phyloP scores from a whole-genome alignment of 2,888 invertebrate genomes.

The Acrobasis suavella region DNA sequence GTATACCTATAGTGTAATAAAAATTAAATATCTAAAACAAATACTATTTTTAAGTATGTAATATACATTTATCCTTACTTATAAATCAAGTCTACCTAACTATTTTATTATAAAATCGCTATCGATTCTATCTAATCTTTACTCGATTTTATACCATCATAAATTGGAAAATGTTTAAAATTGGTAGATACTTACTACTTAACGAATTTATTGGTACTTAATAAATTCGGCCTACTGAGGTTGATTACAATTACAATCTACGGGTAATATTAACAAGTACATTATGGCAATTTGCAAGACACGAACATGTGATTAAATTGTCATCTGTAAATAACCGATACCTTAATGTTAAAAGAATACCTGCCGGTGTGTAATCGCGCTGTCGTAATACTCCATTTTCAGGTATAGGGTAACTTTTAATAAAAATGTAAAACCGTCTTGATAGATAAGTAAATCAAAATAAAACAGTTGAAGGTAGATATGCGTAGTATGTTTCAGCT shows the following conservation, averaged over 20 bases:
- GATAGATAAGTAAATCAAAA: slow-evolving; percentile 79
- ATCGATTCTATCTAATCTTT: too few relatives aligned
- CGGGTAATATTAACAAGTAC: slow-evolving; percentile 7
- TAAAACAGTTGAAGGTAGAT: slow-evolving; percentile 67
- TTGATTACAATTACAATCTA: not conserved
- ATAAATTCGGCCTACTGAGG: not conserved
- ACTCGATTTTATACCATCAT: not conserved
- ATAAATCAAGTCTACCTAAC: too few relatives aligned
- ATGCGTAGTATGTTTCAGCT: slow-evolving; percentile 67
- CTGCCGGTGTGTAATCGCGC: slow-evolving; percentile 3
- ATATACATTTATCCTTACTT: too few relatives aligned
- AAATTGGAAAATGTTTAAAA: not conserved
- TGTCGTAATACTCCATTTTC: slow-evolving; percentile 8
- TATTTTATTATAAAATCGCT: too few relatives aligned
- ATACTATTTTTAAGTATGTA: too few relatives aligned
- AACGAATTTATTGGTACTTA: too few relatives aligned
- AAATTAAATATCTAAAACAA: too few relatives aligned
- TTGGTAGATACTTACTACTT: not conserved
- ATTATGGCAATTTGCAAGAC: slow-evolving; percentile 13
- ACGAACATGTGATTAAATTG: slow-evolving; percentile 10
- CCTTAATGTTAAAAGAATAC: slow-evolving; percentile 17
- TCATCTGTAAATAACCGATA: slow-evolving; percentile 18
- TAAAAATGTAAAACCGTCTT: slow-evolving; percentile 46
- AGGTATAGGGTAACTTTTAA: slow-evolving; percentile 23
- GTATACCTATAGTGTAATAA: too few relatives aligned